Conservation (phyloP, 1,140 invertebrate species). For the Ephestia elutella region DNA sequence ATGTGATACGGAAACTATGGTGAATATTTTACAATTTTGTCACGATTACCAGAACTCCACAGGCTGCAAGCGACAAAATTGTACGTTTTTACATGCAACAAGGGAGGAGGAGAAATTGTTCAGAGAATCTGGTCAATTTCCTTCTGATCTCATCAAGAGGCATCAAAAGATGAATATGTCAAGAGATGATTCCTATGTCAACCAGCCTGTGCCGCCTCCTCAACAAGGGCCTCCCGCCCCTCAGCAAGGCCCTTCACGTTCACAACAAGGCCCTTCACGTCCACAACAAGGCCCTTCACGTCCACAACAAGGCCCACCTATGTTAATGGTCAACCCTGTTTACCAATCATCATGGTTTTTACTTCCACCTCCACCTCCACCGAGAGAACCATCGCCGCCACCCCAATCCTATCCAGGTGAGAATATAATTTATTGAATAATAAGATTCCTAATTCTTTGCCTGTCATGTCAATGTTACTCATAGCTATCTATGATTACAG, state of each 20-base stretch:
- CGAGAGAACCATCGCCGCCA: background rate
- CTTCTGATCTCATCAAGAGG: background rate
- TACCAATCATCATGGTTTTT: background rate
- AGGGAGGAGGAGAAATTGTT: constrained; percentile 10
- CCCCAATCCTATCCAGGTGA: background rate
- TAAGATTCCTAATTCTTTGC: background rate
- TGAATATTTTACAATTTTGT: constrained; percentile 8
- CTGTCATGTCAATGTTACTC: no score
- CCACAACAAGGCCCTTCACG: background rate
- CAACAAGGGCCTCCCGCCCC: background rate
- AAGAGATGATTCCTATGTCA: background rate
- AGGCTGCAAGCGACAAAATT: constrained; percentile 1
- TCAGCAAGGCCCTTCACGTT: background rate
- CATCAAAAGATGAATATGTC: background rate
- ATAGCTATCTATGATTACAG: background rate
- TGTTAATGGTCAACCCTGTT: background rate
- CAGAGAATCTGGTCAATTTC: background rate
- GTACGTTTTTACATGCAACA: constrained; percentile 9
- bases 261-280: background rate
- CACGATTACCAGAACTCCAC: constrained; percentile 11
- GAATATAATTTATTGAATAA: background rate
- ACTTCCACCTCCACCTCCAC: background rate
- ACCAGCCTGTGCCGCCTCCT: background rate
- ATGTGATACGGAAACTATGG: background rate
- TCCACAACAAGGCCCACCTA: background rate